Conservation (phyloP, 2,888 invertebrate species). For the Thera obeliscata region DNA sequence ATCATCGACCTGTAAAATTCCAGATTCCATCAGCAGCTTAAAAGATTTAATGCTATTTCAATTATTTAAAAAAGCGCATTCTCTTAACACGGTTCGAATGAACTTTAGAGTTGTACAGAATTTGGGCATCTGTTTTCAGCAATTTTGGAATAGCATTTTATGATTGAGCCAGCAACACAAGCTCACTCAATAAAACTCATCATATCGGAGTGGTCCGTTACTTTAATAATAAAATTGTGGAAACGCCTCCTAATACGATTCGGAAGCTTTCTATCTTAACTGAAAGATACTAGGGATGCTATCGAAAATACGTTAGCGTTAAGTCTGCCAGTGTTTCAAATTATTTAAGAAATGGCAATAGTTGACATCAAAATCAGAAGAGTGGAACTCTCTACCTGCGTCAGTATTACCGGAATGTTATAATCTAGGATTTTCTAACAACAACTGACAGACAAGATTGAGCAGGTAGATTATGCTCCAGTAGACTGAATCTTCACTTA, state of each 20-base stretch:
- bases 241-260: slow-evolving; percentile 51
- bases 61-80: too few species aligned
- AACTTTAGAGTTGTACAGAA: not conserved
- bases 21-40: too few species aligned
- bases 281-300: slow-evolving; percentile 24
- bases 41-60: too few species aligned
- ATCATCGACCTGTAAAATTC: not conserved
- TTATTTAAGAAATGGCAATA: too few species aligned
- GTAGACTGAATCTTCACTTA: too few species aligned
- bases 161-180: slow-evolving; percentile 20
- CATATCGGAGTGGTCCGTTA: slow-evolving; percentile 44
- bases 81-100: not conserved
- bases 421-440: too few species aligned
- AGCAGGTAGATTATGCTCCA: too few species aligned
- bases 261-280: slow-evolving; percentile 37
- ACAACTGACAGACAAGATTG: too few species aligned
- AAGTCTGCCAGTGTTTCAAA: too few species aligned
- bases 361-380: too few species aligned
- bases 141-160: slow-evolving; percentile 12
- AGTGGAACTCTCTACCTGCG: too few species aligned
- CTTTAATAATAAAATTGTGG: slow-evolving; percentile 51
- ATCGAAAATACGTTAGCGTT: not conserved
- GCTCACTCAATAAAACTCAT: slow-evolving; percentile 39
- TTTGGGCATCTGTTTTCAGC: slow-evolving; percentile 10
- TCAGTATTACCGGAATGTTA: too few species aligned